These are phyloP conservation scores for Brachystomella parvula DNA, from an alignment of 1,140 invertebrate genomes.

Conservation along the genomic window DNA sequence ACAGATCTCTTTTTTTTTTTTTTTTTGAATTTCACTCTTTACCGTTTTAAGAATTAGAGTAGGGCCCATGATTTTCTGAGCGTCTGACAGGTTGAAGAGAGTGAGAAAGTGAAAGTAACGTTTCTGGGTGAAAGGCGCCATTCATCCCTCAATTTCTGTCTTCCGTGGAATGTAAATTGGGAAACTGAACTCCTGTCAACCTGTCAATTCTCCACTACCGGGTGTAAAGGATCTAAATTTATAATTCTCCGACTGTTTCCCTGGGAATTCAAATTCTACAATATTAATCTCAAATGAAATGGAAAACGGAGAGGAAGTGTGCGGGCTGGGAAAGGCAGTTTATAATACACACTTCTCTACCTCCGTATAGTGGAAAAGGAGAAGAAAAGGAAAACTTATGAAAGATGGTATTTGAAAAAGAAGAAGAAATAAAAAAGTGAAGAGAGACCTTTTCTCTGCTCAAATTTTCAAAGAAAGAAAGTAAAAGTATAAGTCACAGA, in stretches of 20 bases:
- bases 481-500: conserved; percentile 2
- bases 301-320: too few relatives aligned
- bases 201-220: conserved; percentile 29
- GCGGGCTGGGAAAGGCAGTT: too few relatives aligned
- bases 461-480: conserved; percentile 8
- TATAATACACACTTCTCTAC: too few relatives aligned
- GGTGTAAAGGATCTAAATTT: conserved; percentile 32
- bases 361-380: too few relatives aligned
- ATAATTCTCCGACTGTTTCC: conserved; percentile 23
- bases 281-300: conserved; percentile 14
- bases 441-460: neutral
- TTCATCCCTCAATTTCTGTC: too few relatives aligned
- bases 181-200: conserved; percentile 24
- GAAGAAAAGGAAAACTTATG: neutral
- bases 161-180: conserved; percentile 22
- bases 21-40: neutral
- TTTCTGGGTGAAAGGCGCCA: neutral
- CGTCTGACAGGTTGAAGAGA: neutral
- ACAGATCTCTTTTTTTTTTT: neutral
- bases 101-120: neutral
- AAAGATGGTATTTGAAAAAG: neutral
- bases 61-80: neutral
- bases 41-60: too few relatives aligned
- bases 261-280: neutral
- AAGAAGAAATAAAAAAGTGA: too few relatives aligned